A percentile compares a stretch with the other conserved stretches of the same genome.
phyloP scores from a whole-genome alignment of 2,888 invertebrate genomes.

The Megalurothrips usitatus region DNA sequence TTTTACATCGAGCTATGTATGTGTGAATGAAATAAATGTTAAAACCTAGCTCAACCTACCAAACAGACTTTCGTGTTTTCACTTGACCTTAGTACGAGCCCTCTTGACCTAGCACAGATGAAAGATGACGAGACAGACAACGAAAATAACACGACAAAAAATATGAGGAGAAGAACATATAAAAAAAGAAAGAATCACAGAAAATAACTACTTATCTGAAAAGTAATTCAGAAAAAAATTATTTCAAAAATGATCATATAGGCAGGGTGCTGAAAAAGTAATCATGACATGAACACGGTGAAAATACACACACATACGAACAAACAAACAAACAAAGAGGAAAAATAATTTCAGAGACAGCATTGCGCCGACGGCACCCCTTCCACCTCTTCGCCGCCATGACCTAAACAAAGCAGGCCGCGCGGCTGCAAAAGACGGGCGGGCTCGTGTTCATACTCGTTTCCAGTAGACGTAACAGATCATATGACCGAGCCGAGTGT shows the following conservation, averaged over 20 bases:
- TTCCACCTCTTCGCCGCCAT: no score
- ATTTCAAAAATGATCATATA: no score
- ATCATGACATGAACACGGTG: background rate
- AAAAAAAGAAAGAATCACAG: background rate
- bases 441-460: no score
- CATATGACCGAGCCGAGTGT: no score
- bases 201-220: background rate
- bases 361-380: no score
- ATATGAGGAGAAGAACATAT: background rate
- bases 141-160: background rate
- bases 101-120: background rate
- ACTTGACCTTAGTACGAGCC: background rate
- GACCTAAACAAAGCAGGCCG: no score
- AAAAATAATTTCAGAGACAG: background rate
- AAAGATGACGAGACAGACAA: background rate
- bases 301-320: background rate
- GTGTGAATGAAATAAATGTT: slow-evolving; percentile 23
- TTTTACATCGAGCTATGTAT: background rate
- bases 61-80: background rate
- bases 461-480: no score
- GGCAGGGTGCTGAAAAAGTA: no score
- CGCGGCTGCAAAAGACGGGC: no score
- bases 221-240: background rate
- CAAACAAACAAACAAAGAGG: background rate
- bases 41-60: slow-evolving; percentile 18